phyloP scores from a whole-genome alignment of 2,888 invertebrate species.

The Chrysolina oricalcia region DNA sequence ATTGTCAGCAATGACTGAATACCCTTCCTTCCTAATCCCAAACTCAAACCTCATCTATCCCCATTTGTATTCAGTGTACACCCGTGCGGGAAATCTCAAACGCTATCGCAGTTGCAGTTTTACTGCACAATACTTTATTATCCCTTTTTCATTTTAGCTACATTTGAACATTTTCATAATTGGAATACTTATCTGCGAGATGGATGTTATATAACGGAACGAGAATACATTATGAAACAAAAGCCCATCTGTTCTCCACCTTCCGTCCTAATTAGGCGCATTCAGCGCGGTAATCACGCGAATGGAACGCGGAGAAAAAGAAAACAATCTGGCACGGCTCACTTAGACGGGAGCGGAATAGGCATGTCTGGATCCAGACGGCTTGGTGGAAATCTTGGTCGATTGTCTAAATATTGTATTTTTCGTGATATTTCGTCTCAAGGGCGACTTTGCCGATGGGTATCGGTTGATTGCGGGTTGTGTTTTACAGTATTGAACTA shows the following conservation, averaged over 20 bases:
- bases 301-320: slow-evolving; percentile 28
- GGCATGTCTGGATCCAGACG: slow-evolving; percentile 17
- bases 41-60: background rate
- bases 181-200: slow-evolving; percentile 41
- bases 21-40: background rate
- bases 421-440: background rate
- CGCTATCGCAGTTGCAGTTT: slow-evolving; percentile 19
- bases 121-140: slow-evolving; percentile 27
- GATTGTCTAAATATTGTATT: slow-evolving; percentile 4
- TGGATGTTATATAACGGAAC: slow-evolving; percentile 34
- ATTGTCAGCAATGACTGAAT: background rate
- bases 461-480: background rate
- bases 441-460: background rate
- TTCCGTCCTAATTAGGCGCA: slow-evolving; percentile 32
- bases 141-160: slow-evolving; percentile 22
- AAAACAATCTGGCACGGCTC: slow-evolving; percentile 25
- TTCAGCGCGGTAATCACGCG: slow-evolving; percentile 30
- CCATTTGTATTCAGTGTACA: slow-evolving; percentile 1
- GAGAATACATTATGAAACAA: slow-evolving; percentile 43
- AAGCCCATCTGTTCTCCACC: slow-evolving; percentile 36
- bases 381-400: slow-evolving; percentile 9
- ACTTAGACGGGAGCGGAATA: background rate
- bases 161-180: slow-evolving; percentile 35
- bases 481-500: background rate
- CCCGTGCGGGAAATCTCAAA: slow-evolving; percentile 9